phyloP scores from a whole-genome alignment of 2,113 vertebrate genomes.

The Ciconia stormi region DNA sequence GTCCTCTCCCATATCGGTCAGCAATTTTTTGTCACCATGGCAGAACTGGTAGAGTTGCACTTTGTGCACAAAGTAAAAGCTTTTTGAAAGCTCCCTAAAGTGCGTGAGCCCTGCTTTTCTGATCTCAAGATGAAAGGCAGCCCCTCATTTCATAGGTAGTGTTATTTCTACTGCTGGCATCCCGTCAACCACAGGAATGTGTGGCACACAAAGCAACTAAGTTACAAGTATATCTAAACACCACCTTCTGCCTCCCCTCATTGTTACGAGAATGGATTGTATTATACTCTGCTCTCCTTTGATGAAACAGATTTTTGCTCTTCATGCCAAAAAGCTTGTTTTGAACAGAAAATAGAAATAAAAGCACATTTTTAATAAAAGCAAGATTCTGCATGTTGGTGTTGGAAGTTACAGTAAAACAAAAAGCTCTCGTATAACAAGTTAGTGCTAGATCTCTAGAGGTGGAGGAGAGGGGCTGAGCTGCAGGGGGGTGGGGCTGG shows the following conservation, averaged over 20 bases:
- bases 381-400: slow-evolving; percentile 25
- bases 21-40: not conserved
- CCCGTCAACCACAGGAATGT: slow-evolving; percentile 35
- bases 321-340: slow-evolving; percentile 31
- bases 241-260: slow-evolving; percentile 42
- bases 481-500: not conserved
- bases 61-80: not conserved
- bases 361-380: slow-evolving; percentile 40
- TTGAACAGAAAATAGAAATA: slow-evolving; percentile 41
- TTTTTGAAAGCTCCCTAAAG: not conserved
- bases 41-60: not conserved
- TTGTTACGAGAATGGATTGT: slow-evolving; percentile 51
- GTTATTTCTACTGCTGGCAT: slow-evolving; percentile 47
- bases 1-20: not conserved
- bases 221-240: slow-evolving; percentile 43
- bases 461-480: not conserved
- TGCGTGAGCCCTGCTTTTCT: not conserved
- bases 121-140: slow-evolving; percentile 51
- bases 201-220: slow-evolving; percentile 42
- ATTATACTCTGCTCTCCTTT: slow-evolving; percentile 22
- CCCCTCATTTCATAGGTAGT: slow-evolving; percentile 33
- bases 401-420: not conserved
- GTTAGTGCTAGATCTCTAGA: not conserved
- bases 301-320: slow-evolving; percentile 27
- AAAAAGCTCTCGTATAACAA: not conserved